Conservation (phyloP, 2,113 vertebrate species). For the Piprites chloris region DNA sequence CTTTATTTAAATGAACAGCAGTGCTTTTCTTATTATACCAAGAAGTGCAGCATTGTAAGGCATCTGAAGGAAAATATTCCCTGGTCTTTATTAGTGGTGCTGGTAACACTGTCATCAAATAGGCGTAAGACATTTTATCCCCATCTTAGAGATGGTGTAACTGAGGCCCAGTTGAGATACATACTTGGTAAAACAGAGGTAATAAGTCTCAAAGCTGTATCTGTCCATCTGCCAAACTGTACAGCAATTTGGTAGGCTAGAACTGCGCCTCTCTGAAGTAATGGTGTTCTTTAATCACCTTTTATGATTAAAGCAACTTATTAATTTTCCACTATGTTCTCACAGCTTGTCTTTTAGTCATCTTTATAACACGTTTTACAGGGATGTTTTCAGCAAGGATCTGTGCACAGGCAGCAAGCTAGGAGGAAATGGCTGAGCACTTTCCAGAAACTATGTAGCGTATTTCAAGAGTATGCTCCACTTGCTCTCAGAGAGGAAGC, state of each 20-base stretch:
- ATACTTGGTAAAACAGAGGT: neutral
- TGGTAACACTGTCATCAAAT: neutral
- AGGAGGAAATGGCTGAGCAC: constrained; percentile 57
- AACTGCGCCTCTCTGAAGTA: neutral
- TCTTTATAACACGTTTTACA: constrained; percentile 47
- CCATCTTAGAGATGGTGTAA: neutral
- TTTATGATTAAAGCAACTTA: neutral
- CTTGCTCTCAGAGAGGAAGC: constrained; percentile 33
- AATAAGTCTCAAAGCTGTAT: neutral
- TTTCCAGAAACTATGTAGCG: constrained; percentile 31
- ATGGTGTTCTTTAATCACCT: neutral
- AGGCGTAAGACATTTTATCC: neutral
- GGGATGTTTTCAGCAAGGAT: constrained; percentile 63
- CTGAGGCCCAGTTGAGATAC: neutral
- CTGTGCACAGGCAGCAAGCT: constrained; percentile 36
- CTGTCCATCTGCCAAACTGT: neutral
- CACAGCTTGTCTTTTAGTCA: neutral
- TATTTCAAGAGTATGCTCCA: constrained; percentile 43
- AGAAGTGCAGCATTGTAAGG: neutral
- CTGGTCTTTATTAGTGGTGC: neutral
- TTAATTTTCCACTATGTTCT: neutral
- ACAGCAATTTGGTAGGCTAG: neutral
- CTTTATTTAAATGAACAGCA: neutral
- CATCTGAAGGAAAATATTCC: neutral
- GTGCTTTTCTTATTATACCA: neutral